Base-by-base conservation (phyloP, 2,888 invertebrate genomes). In the Tenthredo distinguenda region DNA sequence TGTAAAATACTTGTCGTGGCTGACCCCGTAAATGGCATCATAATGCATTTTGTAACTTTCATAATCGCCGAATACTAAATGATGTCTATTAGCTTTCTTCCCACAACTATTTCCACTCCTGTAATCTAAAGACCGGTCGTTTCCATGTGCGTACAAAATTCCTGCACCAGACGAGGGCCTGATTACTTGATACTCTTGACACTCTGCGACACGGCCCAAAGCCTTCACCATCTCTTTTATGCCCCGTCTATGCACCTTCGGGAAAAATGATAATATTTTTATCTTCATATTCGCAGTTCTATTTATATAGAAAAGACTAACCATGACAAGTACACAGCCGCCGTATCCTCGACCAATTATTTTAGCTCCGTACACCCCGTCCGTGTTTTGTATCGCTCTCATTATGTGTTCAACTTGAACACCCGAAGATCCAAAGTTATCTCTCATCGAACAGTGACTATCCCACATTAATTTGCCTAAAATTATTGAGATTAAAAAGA, bases 401-500 rank as follows among this genome's bases (percentile, higher is more conserved):
- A 77, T 50, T 10, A 87, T 83, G 62, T 31, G 43, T 83, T 86
- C 87, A n/a, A 84, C 68, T 71, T 87, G 34, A 9, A 83, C 65
- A 0, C 82, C 31, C 10, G 85, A 82, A 21, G 76, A 83, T 31
- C 55, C 65, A 74, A 71, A 72, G 40, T 71, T 74, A 81, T 87
- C 84, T 34, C 84, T 68, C 31, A 18, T 72, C 7, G 84, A 76
- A 65, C 21, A 84, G 85, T 86, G 81, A 68, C 84, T 88, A 72
- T 86, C 79, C 86, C 84, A 83, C 58, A 88, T 83, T 18, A 87
- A 84, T 58, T 85, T 82, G 77, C 88, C 88, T 88, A 18, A 58
- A 55, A 55, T 15, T 15, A 47, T 55, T 55, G n/a, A n/a, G n/a
- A 55, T 55, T 55, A 55, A 0, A 0, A 55, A n/a, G 18, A 55